These are phyloP conservation scores for Riptortus pedestris DNA, from an alignment of 1,140 invertebrate genomes.

Conservation along the genomic window DNA sequence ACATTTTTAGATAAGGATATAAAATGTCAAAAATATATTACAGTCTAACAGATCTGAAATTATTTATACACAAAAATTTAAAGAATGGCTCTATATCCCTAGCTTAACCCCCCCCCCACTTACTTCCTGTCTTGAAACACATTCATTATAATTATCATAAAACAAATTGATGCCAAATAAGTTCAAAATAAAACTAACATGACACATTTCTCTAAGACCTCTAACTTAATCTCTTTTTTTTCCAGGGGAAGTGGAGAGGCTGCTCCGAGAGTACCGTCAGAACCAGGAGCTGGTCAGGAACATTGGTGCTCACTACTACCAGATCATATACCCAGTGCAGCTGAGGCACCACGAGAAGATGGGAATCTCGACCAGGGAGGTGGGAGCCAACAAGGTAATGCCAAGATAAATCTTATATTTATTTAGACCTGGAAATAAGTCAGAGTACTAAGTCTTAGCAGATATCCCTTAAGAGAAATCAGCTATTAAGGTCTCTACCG, in stretches of 20 bases:
- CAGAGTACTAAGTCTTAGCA: no score
- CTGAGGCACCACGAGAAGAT: constrained; percentile 87
- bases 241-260: constrained; percentile 75
- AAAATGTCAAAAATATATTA: no score
- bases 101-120: not conserved
- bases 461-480: no score
- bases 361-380: constrained; percentile 81
- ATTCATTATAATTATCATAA: not conserved
- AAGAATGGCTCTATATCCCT: not conserved
- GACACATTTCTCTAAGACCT: no score
- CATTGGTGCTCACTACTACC: constrained; percentile 80
- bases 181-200: no score
- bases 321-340: constrained; percentile 90
- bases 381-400: constrained; percentile 70
- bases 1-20: no score
- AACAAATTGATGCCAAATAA: not conserved
- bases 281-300: constrained; percentile 83
- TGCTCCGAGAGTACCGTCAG: constrained; percentile 76
- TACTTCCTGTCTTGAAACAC: not conserved
- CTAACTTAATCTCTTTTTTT: constrained; percentile 11
- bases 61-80: not conserved
- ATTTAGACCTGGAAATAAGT: no score
- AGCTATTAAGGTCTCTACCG: no score
- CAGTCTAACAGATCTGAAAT: no score
- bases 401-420: no score